Base-by-base conservation (phyloP, 2,113 vertebrate species). In the Bos indicus region DNA sequence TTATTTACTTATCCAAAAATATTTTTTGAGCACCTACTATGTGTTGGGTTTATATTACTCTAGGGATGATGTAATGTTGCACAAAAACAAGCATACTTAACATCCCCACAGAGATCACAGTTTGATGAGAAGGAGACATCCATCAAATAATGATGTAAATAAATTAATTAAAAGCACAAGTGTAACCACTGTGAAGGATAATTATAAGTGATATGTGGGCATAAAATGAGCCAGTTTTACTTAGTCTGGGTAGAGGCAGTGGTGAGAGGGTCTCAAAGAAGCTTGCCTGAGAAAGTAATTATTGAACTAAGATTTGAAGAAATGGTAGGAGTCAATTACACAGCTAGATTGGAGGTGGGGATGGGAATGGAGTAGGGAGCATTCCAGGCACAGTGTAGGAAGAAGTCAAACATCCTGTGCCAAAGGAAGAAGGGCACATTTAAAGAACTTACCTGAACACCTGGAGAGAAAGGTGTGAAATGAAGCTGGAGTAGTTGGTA, bases 161-260 rank as follows among this genome's bases (percentile, higher is more conserved):
- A 62, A 96, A 82, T 88, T 83, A 93, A 96, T 91, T 93, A 91
- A 92, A 96, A 52, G 21, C 56, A 48, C 43, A 78, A 84, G 23
- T 52, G 4, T 67, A 82, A 89, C 40, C 57, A 60, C 40, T 87
- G 30, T 51, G 43, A 89, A 92, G 71, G 71, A 78, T 96, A 94
- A 96, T 97, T 94, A 86, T 56, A 13, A 85, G 40, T 86, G 40
- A 43, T 13, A 28, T 21, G 33, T 91, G 36, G 82, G 33, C 56
- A 80, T 64, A 62, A 80, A 88, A 57, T 80, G 85, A 88, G 43
- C 57, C 82, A 62, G 16, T 83, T 89, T 71, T 83, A 86, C n/a
- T 36, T 84, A 23, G 23, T 83, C 52, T 87, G 10, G 46, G 17
- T 91, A 23, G 59, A 88, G 16, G 13, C 67, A 28, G 21, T 36